Evolutionary conservation across 1,140 invertebrate species (phyloP).

Genomic region (Bilobella aurantiaca): DNA sequence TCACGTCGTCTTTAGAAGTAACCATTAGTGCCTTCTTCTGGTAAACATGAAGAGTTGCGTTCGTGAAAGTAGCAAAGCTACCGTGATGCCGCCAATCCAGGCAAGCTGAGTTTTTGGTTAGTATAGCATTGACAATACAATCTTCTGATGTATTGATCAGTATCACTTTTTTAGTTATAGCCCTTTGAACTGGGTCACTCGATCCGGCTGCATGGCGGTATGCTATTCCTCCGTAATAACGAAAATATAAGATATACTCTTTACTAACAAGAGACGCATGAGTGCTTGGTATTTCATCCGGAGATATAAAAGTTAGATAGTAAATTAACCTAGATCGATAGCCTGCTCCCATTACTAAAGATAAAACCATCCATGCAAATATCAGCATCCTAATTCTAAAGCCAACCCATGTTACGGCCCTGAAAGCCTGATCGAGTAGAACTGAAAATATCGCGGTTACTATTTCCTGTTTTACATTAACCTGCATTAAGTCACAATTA

Average conservation of each 20-base stretch:
- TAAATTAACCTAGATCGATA: conserved; percentile 7
- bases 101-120: background rate
- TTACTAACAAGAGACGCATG: background rate
- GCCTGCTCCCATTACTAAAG: background rate
- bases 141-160: conserved; percentile 6
- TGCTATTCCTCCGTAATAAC: conserved; percentile 12
- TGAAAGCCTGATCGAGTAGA: background rate
- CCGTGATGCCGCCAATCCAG: background rate
- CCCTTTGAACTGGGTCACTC: conserved; percentile 2
- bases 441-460: too few species aligned
- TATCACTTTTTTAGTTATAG: background rate
- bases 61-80: background rate
- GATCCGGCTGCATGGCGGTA: background rate
- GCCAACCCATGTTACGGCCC: background rate
- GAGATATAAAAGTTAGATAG: conserved; percentile 9
- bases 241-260: conserved; percentile 12
- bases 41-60: background rate
- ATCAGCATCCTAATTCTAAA: background rate
- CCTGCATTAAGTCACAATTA: too few species aligned
- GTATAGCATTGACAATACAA: background rate
- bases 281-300: conserved; percentile 1
- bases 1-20: background rate
- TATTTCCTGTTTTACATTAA: too few species aligned
- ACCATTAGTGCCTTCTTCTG: background rate
- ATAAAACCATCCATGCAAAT: conserved; percentile 1